Conservation (phyloP, 2,888 invertebrate genomes). For the Maniola hyperantus region DNA sequence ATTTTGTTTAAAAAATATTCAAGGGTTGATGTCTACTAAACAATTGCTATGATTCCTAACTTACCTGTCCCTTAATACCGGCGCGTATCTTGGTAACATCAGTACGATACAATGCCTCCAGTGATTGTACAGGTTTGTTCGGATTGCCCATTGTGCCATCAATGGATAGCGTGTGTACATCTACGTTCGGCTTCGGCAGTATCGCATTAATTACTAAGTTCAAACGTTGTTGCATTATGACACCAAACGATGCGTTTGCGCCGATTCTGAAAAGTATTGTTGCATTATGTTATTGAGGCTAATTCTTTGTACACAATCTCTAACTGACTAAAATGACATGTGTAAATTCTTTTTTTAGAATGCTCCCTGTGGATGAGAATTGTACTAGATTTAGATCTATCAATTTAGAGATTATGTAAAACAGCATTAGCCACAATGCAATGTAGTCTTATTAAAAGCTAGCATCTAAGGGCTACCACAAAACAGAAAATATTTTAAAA, state of each 20-base stretch:
- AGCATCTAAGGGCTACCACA: no score
- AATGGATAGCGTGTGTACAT: slow-evolving; percentile 82
- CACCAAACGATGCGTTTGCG: slow-evolving; percentile 81
- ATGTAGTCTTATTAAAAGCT: no score
- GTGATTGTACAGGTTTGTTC: slow-evolving; percentile 57
- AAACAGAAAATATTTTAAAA: no score
- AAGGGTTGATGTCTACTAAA: no score
- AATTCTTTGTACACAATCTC: no score
- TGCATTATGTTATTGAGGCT: not conserved
- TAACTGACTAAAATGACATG: no score
- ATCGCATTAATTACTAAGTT: slow-evolving; percentile 80
- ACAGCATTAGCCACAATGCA: no score
- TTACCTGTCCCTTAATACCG: slow-evolving; percentile 83
- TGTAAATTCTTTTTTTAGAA: no score
- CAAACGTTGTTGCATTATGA: slow-evolving; percentile 75
- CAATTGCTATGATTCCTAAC: slow-evolving; percentile 41
- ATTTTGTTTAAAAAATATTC: no score
- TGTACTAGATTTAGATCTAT: no score
- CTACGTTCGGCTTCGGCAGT: slow-evolving; percentile 85
- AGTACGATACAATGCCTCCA: slow-evolving; percentile 80
- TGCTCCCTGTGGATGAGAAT: no score
- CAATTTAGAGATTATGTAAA: no score
- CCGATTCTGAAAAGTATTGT: slow-evolving; percentile 70
- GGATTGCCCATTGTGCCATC: slow-evolving; percentile 71
- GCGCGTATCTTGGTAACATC: slow-evolving; percentile 78